Base-by-base conservation (phyloP, 37 sponge, comb jelly and placozoan species). In the Hormiphora californensis region DNA sequence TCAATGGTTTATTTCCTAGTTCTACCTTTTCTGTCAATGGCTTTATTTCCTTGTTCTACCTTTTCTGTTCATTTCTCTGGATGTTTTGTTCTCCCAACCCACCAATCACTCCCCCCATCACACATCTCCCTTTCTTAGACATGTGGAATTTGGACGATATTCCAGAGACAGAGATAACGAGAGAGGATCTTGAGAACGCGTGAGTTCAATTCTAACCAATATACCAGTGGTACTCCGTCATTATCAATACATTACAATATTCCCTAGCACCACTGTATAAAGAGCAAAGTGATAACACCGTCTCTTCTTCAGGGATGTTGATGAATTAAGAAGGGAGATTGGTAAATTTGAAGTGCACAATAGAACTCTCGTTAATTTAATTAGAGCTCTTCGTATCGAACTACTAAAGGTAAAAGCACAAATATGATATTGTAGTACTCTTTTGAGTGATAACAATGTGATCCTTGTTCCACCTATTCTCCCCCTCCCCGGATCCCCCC, bases 331-430 rank as follows among this genome's bases (percentile, higher is more conserved):
- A 41, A 27, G 15, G 8, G 43, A 43, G 81, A 33, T 73, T 15
- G 17, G 35, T n/a, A 46, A 73, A 1, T 73, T 43, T 46, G 81
- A 73, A 17, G 17, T 73, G 4, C 81, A 73, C 43, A 73, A 73
- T 46, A 33, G 23, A 25, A 46, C 81, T 1, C 81, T 73, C 35
- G n/a, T 73, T 2, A 73, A 37, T 41, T 46, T 73, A 0, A 19
- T 46, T 4, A 38, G 35, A 46, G 81, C 40, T 4, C 46, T 73
- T 1, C 40, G 81, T 25, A 43, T 40, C 40, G 81, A 73, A 46
- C 22, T 73, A 19, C 46, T 73, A n/a, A 73, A 40, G 81, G 81
- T 73, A 57, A 57, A 57, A 19, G 12, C 12, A 49, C 9, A 49
- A 15, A 49, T 49, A n/a, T n/a, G n/a, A n/a, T n/a, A n/a, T n/a